phyloP scores from a whole-genome alignment of 2,797 vertebrate species.

The Poecilia gillii region DNA sequence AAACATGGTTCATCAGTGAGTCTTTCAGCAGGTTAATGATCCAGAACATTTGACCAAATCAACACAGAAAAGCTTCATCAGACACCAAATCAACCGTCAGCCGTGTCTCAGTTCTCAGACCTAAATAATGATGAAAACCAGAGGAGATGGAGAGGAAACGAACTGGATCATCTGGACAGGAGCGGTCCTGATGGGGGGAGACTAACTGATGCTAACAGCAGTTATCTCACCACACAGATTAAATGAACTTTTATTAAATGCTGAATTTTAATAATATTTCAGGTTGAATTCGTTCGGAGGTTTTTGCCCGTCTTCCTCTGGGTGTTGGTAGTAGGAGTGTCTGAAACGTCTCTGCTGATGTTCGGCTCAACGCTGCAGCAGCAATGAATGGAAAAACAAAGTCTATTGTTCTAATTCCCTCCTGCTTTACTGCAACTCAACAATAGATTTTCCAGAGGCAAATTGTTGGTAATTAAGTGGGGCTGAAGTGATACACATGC shows the following conservation, averaged over 20 bases:
- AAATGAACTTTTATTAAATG: not conserved
- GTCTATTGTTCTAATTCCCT: constrained; percentile 25
- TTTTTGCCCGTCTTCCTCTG: not conserved
- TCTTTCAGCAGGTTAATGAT: not conserved
- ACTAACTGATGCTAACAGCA: not conserved
- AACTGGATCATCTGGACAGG: not conserved
- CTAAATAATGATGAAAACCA: not conserved
- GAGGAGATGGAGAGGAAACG: not conserved
- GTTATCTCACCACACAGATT: not conserved
- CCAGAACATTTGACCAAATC: constrained; percentile 3
- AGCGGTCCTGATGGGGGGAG: not conserved
- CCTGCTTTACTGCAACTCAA: constrained; percentile 67
- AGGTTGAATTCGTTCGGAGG: not conserved
- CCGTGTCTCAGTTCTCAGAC: not conserved
- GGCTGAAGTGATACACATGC: constrained; percentile 68
- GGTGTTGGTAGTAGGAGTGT: not conserved
- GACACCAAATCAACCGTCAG: not conserved
- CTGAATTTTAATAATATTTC: not conserved
- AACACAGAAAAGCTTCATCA: not conserved
- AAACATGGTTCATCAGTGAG: not conserved
- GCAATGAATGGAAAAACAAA: constrained; percentile 19
- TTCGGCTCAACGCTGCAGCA: not conserved
- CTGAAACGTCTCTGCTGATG: not conserved
- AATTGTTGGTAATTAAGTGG: constrained; percentile 80
- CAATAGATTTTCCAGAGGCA: constrained; percentile 77